Percentiles rank a stretch among this genome's conserved stretches.
phyloP scores from a whole-genome alignment of 92 coral and sea anemone genomes.

The Phymanthus crucifer region DNA sequence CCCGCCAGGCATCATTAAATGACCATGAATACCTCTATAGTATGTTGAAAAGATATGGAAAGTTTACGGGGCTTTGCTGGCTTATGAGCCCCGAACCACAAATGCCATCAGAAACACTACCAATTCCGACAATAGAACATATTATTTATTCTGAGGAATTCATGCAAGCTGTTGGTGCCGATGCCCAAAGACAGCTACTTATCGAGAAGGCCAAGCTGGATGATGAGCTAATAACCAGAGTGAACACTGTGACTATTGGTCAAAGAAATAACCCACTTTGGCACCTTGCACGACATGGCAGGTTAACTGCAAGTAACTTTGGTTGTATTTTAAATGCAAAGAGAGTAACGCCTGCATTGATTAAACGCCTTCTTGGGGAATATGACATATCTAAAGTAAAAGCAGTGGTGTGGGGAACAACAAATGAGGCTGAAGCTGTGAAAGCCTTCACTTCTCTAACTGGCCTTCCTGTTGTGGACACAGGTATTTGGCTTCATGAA shows the following conservation, averaged over 20 bases:
- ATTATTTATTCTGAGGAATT: too few species aligned
- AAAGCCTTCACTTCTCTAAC: slow-evolving; percentile 33
- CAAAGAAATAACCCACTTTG: slow-evolving; percentile 29
- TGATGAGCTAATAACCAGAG: too few species aligned
- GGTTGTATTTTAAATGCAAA: slow-evolving; percentile 40
- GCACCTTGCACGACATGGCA: slow-evolving; percentile 34
- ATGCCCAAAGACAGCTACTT: too few species aligned
- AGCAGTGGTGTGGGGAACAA: slow-evolving; percentile 39
- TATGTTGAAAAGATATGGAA: too few species aligned
- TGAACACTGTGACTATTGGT: slow-evolving; percentile 20
- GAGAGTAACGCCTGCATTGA: slow-evolving; percentile 36
- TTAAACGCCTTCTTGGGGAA: slow-evolving; percentile 37
- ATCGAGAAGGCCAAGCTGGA: too few species aligned
- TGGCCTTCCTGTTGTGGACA: slow-evolving; percentile 13
- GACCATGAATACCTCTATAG: too few species aligned
- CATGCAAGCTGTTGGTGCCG: too few species aligned
- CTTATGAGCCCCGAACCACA: too few species aligned
- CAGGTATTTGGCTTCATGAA: slow-evolving; percentile 33
- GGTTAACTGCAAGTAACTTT: slow-evolving; percentile 49
- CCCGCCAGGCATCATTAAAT: too few species aligned
- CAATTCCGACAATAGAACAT: too few species aligned
- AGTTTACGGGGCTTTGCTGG: too few species aligned
- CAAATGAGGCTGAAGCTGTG: slow-evolving; percentile 36
- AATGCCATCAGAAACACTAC: too few species aligned
- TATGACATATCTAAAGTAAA: slow-evolving; percentile 39